Percentiles rank a stretch among this genome's conserved stretches.
Conservation (phyloP, 1,140 invertebrate genomes). For the Pseudomyrmex flavicornis region DNA sequence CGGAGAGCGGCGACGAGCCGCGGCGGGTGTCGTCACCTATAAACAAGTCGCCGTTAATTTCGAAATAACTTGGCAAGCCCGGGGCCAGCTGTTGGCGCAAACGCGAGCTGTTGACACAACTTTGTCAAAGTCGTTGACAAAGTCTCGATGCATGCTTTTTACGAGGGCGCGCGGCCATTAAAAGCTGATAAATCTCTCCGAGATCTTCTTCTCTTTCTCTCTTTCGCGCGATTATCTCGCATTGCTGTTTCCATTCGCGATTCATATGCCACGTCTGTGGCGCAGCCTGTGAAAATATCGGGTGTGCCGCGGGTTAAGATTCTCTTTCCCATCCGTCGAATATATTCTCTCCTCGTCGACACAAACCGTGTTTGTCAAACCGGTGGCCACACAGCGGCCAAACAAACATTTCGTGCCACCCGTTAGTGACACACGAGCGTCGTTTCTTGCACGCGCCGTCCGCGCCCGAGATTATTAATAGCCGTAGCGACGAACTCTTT, state of each 20-base stretch:
- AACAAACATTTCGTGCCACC: slow-evolving; percentile 78
- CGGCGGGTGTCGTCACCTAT: slow-evolving; percentile 69
- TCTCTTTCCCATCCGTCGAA: slow-evolving; percentile 24
- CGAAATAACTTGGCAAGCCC: slow-evolving; percentile 79
- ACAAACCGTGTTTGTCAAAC: slow-evolving; percentile 78
- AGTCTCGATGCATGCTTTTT: slow-evolving; percentile 80
- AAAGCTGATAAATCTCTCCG: slow-evolving; percentile 79
- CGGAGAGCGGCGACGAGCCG: slow-evolving; percentile 21
- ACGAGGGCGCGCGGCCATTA: slow-evolving; percentile 81
- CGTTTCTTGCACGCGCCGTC: slow-evolving; percentile 64
- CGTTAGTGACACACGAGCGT: slow-evolving; percentile 75
- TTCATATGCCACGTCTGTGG: slow-evolving; percentile 18
- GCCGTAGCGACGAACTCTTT: slow-evolving; percentile 61
- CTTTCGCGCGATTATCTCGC: slow-evolving; percentile 9
- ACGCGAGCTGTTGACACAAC: slow-evolving; percentile 81
- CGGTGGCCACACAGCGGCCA: slow-evolving; percentile 71
- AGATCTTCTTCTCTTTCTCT: not conserved
- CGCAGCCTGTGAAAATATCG: slow-evolving; percentile 76
- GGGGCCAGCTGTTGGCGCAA: slow-evolving; percentile 81
- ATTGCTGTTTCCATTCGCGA: slow-evolving; percentile 68
- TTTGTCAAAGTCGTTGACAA: slow-evolving; percentile 85
- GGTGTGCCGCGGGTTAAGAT: slow-evolving; percentile 42
- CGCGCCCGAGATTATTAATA: slow-evolving; percentile 69
- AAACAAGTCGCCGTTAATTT: slow-evolving; percentile 83
- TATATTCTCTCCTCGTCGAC: slow-evolving; percentile 38